phyloP scores from a whole-genome alignment of 2,797 vertebrate species.

The Anguilla marmorata region DNA sequence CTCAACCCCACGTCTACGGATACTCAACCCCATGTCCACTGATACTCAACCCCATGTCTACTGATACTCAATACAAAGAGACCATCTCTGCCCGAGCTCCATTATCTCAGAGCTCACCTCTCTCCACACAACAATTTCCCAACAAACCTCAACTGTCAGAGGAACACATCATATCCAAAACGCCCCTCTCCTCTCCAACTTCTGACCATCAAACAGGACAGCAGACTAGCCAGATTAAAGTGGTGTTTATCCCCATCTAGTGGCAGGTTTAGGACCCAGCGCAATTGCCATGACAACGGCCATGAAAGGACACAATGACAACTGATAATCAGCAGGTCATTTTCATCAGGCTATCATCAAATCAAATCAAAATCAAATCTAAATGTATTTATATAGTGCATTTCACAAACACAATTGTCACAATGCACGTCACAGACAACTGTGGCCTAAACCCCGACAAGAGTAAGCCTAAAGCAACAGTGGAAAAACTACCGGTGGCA shows the following conservation, averaged over 20 bases:
- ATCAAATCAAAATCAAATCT: no score
- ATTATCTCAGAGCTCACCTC: background rate
- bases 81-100: background rate
- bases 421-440: no score
- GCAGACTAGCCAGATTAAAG: slow-evolving; percentile 4
- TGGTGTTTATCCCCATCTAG: slow-evolving; percentile 39
- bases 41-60: no score
- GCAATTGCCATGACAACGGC: background rate
- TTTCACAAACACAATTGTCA: no score
- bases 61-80: no score
- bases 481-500: no score
- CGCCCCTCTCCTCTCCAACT: background rate
- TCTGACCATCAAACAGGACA: background rate
- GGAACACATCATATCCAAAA: background rate
- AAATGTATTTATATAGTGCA: no score
- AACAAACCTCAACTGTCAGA: background rate
- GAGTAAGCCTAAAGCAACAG: no score
- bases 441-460: no score
- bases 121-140: slow-evolving; percentile 7
- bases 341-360: background rate
- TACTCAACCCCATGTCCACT: background rate
- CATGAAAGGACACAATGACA: background rate
- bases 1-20: background rate
- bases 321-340: background rate
- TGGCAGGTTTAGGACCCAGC: slow-evolving; percentile 3